Evolutionary conservation across 2,113 vertebrate species (phyloP).

Genomic region (Hemiscyllium ocellatum): DNA sequence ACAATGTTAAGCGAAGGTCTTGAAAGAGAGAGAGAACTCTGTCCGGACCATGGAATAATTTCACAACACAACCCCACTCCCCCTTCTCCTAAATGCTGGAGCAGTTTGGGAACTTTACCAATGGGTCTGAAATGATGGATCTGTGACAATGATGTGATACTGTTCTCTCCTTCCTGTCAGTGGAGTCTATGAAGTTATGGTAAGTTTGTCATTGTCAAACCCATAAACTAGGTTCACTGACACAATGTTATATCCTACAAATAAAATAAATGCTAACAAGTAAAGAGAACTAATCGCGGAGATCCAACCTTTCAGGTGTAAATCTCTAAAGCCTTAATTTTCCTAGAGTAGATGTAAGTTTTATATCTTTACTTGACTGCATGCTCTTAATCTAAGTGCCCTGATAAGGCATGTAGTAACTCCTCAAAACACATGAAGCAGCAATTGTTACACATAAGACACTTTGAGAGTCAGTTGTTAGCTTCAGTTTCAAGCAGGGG

Average conservation of each 20-base stretch:
- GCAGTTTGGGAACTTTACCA: constrained; percentile 33
- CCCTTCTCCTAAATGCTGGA: neutral
- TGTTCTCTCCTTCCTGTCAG: constrained; percentile 12
- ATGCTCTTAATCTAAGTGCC: constrained; percentile 32
- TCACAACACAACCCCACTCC: too few species aligned
- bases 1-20: too few species aligned
- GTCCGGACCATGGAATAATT: too few species aligned
- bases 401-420: constrained; percentile 39
- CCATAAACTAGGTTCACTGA: neutral
- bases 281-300: constrained; percentile 29
- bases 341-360: constrained; percentile 35
- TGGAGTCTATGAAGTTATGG: too few species aligned
- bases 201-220: too few species aligned
- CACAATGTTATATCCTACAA: constrained; percentile 33
- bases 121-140: too few species aligned
- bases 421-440: neutral
- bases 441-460: neutral
- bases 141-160: neutral
- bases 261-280: constrained; percentile 25
- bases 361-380: constrained; percentile 31
- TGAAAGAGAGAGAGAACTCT: too few species aligned
- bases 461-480: constrained; percentile 42
- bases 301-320: constrained; percentile 39
- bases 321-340: constrained; percentile 39
- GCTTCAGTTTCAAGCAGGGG: constrained; percentile 49